Percentiles rank a stretch among this genome's conserved stretches.
Evolutionary conservation across 2,888 invertebrate species (phyloP).

Genomic region (Phalera bucephala): DNA sequence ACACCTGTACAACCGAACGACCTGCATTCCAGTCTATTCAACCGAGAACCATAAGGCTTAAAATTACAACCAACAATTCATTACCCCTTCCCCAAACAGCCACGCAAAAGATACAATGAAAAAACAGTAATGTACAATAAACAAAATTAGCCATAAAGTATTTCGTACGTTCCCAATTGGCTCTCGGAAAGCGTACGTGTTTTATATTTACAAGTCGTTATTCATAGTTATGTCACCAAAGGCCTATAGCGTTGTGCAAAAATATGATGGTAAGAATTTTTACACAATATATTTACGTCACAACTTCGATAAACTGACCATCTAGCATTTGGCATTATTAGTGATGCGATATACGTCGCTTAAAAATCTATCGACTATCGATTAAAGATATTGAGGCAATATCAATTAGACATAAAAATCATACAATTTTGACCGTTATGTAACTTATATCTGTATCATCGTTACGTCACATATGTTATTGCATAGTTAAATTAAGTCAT

Average conservation of each 20-base stretch:
- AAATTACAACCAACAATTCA: slow-evolving; percentile 5
- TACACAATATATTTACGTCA: slow-evolving; percentile 32
- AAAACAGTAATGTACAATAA: slow-evolving; percentile 11
- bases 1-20: too few relatives aligned
- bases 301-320: not conserved
- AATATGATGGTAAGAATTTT: slow-evolving; percentile 27
- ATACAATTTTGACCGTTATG: too few relatives aligned
- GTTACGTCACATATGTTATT: slow-evolving; percentile 3
- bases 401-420: too few relatives aligned
- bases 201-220: slow-evolving; percentile 31
- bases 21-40: not conserved
- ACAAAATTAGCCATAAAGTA: not conserved
- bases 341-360: slow-evolving; percentile 13
- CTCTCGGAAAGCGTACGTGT: slow-evolving; percentile 4
- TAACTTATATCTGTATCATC: not conserved
- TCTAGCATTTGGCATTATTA: slow-evolving; percentile 5
- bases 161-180: slow-evolving; percentile 14
- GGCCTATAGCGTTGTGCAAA: slow-evolving; percentile 34
- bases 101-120: not conserved
- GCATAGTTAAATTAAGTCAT: slow-evolving; percentile 3
- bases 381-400: too few relatives aligned
- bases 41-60: not conserved
- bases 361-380: slow-evolving; percentile 17
- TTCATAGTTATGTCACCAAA: slow-evolving; percentile 37
- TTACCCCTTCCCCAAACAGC: slow-evolving; percentile 3